These are phyloP conservation scores for Nothobranchius kuhntae DNA, from an alignment of 2,113 vertebrate genomes.

Conservation along the genomic window DNA sequence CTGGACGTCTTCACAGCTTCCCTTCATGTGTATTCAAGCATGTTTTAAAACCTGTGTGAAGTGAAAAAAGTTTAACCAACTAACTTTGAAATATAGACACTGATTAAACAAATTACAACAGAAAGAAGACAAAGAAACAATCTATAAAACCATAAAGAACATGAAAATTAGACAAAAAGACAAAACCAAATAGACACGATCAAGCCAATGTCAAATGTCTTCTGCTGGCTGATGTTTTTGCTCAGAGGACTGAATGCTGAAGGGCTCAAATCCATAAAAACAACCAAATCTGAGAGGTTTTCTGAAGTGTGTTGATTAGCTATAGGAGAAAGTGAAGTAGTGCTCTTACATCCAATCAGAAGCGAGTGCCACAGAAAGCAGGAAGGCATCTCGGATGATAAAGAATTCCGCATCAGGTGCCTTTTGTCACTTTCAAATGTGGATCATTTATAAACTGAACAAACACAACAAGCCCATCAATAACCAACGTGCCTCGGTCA, in stretches of 20 bases:
- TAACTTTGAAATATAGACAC: too few species aligned
- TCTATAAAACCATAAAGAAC: too few species aligned
- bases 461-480: background rate
- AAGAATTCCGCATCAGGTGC: constrained; percentile 1
- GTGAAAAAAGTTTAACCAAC: too few species aligned
- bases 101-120: background rate
- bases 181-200: too few species aligned
- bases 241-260: background rate
- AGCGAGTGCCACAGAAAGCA: background rate
- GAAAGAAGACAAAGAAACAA: background rate
- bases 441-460: constrained; percentile 4
- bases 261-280: background rate
- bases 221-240: background rate
- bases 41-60: too few species aligned
- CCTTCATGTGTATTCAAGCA: too few species aligned
- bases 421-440: constrained; percentile 5
- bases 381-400: background rate
- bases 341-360: constrained; percentile 6
- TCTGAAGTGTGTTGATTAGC: constrained; percentile 11
- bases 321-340: background rate
- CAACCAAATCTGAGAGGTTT: background rate
- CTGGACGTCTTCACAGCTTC: too few species aligned
- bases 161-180: too few species aligned
- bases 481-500: constrained; percentile 2
- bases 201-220: background rate